A percentile compares a stretch with the other conserved stretches of the same genome.
phyloP scores from a whole-genome alignment of 2,797 vertebrate genomes.

The Pangasius mekongensis region DNA sequence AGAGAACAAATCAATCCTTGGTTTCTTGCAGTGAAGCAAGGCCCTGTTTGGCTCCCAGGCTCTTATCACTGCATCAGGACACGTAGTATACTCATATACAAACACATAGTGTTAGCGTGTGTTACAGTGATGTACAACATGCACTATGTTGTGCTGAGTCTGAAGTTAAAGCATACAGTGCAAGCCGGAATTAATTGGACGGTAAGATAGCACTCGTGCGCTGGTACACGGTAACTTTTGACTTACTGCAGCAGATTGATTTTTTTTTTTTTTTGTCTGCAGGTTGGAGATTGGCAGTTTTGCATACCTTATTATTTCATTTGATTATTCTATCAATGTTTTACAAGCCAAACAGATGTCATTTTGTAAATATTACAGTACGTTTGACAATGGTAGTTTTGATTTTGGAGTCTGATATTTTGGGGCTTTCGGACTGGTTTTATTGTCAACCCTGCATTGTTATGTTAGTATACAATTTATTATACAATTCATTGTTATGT shows the following conservation, averaged over 20 bases:
- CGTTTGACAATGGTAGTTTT: neutral
- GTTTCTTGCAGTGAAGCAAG: slow-evolving; percentile 44
- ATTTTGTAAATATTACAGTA: neutral
- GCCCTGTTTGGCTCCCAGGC: neutral
- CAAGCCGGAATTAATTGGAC: neutral
- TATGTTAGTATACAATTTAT: neutral
- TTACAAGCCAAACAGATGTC: neutral
- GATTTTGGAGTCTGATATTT: neutral
- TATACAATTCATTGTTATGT: too few species aligned
- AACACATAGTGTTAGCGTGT: neutral
- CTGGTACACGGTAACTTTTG: neutral
- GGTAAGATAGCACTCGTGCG: neutral
- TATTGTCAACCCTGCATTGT: neutral
- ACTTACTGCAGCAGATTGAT: neutral
- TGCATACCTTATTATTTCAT: neutral
- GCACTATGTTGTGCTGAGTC: neutral
- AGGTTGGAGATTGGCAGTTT: neutral
- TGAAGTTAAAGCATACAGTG: neutral
- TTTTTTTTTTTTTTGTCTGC: neutral
- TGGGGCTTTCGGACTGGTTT: neutral
- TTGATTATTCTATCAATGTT: neutral
- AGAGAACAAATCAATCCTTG: slow-evolving; percentile 58
- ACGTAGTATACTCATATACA: neutral
- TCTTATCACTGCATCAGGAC: neutral
- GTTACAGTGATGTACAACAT: neutral